Base-by-base conservation (phyloP, 2,888 invertebrate species). In the Charanyca ferruginea region DNA sequence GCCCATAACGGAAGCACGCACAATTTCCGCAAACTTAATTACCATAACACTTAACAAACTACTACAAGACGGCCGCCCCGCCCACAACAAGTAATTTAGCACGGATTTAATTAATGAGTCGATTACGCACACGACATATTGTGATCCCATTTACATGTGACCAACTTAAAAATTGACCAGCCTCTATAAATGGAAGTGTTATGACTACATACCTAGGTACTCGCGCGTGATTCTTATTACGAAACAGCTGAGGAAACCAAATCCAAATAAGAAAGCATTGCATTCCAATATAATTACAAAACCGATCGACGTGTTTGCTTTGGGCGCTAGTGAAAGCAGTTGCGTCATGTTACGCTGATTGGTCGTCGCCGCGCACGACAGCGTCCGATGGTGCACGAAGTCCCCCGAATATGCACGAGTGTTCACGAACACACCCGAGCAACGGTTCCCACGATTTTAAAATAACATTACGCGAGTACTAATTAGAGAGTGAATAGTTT, bases 271-370 rank as follows among this genome's bases (percentile, higher is more conserved):
- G 93, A 94, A 93, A 94, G 93, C 91, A 90, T 90, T 84, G 88
- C 91, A 93, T 93, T 91, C 91, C 91, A 86, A 89, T 91, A 89
- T 91, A 92, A 92, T 93, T 93, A 93, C 89, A 92, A 89, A 91
- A 90, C 89, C 90, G 86, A 87, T 89, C 87, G 88, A 83, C 81
- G 85, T 85, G 73, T 81, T 80, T 84, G 83, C 80, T 88, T 87
- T 84, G 87, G 87, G 85, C 80, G 84, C 83, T 81, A 88, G 94
- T 92, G 94, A 94, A 94, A 94, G 94, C 90, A 82, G 87, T 94
- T 94, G 83, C 91, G 91, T 93, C 91, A 91, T 80, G 77, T 77
- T 76, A 78, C 79, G 83, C 76, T 76, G 85, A 83, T 83, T 81
- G 82, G 81, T 68, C 66, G 74, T 63, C 45, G 70, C 62, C 28